Evolutionary conservation across 2,113 vertebrate genomes (phyloP), one percentile per base, ranked within the genome.

Genomic region (Malurus alboscapulatus): DNA sequence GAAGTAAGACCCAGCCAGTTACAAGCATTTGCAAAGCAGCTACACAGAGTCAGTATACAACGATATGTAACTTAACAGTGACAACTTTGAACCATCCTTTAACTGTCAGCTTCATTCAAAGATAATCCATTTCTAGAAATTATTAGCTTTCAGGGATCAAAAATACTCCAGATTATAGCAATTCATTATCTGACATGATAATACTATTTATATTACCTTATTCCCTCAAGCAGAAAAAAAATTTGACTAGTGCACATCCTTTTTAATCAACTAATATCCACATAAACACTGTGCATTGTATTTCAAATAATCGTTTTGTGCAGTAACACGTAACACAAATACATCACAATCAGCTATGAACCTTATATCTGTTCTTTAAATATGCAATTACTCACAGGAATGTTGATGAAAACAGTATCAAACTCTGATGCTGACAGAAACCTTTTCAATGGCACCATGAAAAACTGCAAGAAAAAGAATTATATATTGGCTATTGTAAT

Each of bases 401-500:
- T 98, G 97, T 99, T 99, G 96, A 99, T 98, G 97, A 99, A 99
- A 93, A 99, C 98, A 38, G 97, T 98, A 79, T 99, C 98, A 91
- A 99, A 98, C 78, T 99, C 99, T 30, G 92, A 88, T 38, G 96
- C 24, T 25, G 98, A 98, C 53, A 99, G 96, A 95, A 99, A 99
- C 83, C 98, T 98, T 96, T 97, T 98, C 94, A 99, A 96, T 38
- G 99, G 99, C 68, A 95, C 97, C 98, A 99, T 99, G 93, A 99
- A 99, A 97, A 98, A 98, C 99, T 99, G 97, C 53, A 94, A 95
- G 88, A 68, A 96, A 68, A 97, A 32, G 72, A 84, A 38, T 24
- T 16, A 61, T n/a, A 53, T 4, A 71, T 29, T 11, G 10, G 67
- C 30, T 58, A 54, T 17, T 36, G 42, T 19, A 61, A 45, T 72